Percentiles rank a stretch among this genome's conserved stretches.
Evolutionary conservation across 2,888 invertebrate genomes (phyloP).

Genomic region (Drosophila sordidapex): DNA sequence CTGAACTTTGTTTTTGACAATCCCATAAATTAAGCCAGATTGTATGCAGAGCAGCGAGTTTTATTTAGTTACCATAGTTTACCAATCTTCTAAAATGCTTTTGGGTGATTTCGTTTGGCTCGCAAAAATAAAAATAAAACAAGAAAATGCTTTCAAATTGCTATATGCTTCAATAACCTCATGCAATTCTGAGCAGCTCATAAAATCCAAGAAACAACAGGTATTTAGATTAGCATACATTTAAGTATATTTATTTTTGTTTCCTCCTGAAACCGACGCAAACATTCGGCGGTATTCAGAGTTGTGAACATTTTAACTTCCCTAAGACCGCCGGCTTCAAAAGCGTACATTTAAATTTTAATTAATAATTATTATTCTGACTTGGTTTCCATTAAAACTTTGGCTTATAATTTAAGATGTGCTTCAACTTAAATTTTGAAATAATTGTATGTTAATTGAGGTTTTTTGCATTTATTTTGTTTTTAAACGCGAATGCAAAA

Average conservation of each 20-base stretch:
- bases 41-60: not conserved
- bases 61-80: slow-evolving; percentile 20
- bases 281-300: not conserved
- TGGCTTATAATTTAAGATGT: not conserved
- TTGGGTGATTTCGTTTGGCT: slow-evolving; percentile 15
- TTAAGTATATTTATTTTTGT: not conserved
- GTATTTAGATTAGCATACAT: not conserved
- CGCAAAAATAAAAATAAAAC: not conserved
- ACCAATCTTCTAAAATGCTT: slow-evolving; percentile 38
- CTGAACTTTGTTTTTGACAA: slow-evolving; percentile 30
- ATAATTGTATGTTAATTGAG: not conserved
- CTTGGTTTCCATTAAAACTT: not conserved
- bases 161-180: not conserved
- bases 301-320: not conserved
- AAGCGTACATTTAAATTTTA: not conserved
- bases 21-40: slow-evolving; percentile 44
- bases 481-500: not conserved
- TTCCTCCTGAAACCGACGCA: not conserved
- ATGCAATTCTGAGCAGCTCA: not conserved
- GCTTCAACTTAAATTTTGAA: not conserved
- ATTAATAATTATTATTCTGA: slow-evolving; percentile 10
- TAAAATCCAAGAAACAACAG: not conserved
- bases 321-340: not conserved
- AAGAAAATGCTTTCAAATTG: not conserved
- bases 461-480: not conserved